Evolutionary conservation across 2,797 vertebrate genomes (phyloP), one percentile per base, ranked within the genome.

Genomic region (Loris lydekkerianus): DNA sequence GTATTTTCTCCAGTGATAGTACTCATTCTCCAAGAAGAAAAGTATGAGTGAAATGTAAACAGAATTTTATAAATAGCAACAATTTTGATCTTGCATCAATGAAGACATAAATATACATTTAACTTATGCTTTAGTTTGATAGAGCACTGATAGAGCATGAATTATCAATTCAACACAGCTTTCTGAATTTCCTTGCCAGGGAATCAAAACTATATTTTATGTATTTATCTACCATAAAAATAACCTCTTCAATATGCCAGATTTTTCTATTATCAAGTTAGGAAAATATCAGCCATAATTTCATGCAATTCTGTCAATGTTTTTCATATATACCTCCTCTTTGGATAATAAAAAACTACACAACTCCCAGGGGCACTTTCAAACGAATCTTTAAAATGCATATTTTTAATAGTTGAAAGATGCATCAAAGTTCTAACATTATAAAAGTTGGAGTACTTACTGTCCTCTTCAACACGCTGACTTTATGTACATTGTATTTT

Each of bases 401-500:
- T 37, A 53, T 40, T 23, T 91, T 65, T n/a, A 78, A 18, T 84
- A 70, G 20, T 13, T 29, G n/a, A 82, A 72, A 1, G 25, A 4
- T 14, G 6, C 0, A 15, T 43, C 15, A 56, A 20, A 20, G 1
- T 53, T 89, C 34, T 31, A 81, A 82, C 4, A 46, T 20, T n/a
- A 15, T 14, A 10, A n/a, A 88, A 65, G 14, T 20, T 90, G 31
- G 31, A 93, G 29, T 96, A 72, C 2, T 25, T 40, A 25, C 17
- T 17, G 3, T 34, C 46, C 25, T 89, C 46, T 92, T 94, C 56
- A 78, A 85, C 83, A 60, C 25, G 81, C 23, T 76, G 46, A 77
- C 43, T 95, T 94, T 86, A 63, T 11, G 11, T 69, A 91, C 63
- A 67, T n/a, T 67, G 34, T n/a, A 86, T 46, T 94, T 93, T 70